A percentile compares a stretch with the other conserved stretches of the same genome.
Evolutionary conservation across 2,797 vertebrate species (phyloP).

Genomic region (Austrolebias charrua): DNA sequence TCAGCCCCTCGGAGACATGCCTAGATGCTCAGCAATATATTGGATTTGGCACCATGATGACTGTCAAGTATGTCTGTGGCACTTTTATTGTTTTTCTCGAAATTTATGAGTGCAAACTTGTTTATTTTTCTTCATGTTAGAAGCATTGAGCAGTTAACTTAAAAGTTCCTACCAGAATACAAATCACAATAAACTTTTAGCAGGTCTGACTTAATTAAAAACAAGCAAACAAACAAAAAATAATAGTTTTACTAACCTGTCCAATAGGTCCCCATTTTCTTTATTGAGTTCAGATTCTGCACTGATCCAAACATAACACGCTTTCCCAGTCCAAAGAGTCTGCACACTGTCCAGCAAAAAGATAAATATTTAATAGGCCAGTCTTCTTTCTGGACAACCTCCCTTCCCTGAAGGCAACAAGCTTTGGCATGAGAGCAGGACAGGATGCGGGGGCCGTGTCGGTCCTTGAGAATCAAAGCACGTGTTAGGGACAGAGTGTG

Average conservation of each 20-base stretch:
- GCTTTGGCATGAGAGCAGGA: conserved; percentile 38
- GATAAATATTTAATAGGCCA: conserved; percentile 75
- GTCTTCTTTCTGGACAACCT: conserved; percentile 44
- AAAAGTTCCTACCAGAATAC: not conserved
- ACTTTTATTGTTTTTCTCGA: conserved; percentile 3
- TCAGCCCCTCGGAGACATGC: conserved; percentile 56
- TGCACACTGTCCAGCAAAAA: conserved; percentile 59
- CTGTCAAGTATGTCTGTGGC: conserved; percentile 36
- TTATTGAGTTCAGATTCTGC: conserved; percentile 43
- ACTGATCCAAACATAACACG: conserved; percentile 57
- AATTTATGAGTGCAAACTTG: conserved; percentile 17
- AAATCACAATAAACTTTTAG: not conserved
- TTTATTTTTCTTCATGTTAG: conserved; percentile 8
- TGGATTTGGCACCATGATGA: conserved; percentile 49
- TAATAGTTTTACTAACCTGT: conserved; percentile 16
- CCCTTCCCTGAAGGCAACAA: conserved; percentile 24
- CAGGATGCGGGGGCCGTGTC: conserved; percentile 41
- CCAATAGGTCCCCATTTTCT: conserved; percentile 33
- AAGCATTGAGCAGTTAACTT: conserved; percentile 7
- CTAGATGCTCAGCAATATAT: conserved; percentile 58
- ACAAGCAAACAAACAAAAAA: not conserved
- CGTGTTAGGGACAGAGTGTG: conserved; percentile 39
- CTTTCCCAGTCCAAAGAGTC: conserved; percentile 58
- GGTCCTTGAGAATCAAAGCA: conserved; percentile 64
- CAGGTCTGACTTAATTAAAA: not conserved